Percentiles rank a stretch among this genome's conserved stretches.
phyloP scores from a whole-genome alignment of 1,140 invertebrate species.

The Drosophila takahashii region DNA sequence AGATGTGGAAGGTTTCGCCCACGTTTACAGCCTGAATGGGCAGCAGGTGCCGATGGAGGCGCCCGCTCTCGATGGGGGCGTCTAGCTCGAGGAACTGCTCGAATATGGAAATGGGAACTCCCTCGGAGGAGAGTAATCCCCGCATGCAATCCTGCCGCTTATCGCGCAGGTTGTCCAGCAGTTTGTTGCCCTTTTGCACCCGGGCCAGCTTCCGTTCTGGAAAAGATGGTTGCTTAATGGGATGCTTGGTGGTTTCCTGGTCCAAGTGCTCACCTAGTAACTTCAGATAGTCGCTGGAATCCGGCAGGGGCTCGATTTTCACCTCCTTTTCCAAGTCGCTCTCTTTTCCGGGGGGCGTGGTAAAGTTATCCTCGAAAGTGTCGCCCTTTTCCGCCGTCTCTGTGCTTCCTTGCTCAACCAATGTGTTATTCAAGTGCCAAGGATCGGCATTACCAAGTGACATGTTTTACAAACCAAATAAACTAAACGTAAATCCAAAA shows the following conservation, averaged over 20 bases:
- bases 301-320: conserved; percentile 79
- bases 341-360: conserved; percentile 18
- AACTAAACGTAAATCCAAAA: conserved; percentile 19
- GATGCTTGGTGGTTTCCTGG: no score
- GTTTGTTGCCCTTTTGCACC: conserved; percentile 84
- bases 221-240: background rate
- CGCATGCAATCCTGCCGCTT: conserved; percentile 85
- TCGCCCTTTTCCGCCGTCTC: conserved; percentile 15
- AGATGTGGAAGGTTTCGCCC: conserved; percentile 85
- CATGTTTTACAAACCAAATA: conserved; percentile 56
- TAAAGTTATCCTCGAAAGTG: conserved; percentile 86
- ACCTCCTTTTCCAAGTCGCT: conserved; percentile 18
- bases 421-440: conserved; percentile 60
- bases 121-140: conserved; percentile 74
- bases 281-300: conserved; percentile 76
- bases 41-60: conserved; percentile 84
- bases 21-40: conserved; percentile 85
- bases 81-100: conserved; percentile 81
- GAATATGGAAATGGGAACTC: conserved; percentile 48
- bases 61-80: conserved; percentile 77
- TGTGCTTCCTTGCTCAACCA: conserved; percentile 27
- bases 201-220: conserved; percentile 85
- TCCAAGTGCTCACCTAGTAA: conserved; percentile 48
- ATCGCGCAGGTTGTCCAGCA: conserved; percentile 85
- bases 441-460: conserved; percentile 70